Evolutionary conservation across 2,113 vertebrate genomes (phyloP), one percentile per base, ranked within the genome.

Genomic region (Ctenomys sociabilis): DNA sequence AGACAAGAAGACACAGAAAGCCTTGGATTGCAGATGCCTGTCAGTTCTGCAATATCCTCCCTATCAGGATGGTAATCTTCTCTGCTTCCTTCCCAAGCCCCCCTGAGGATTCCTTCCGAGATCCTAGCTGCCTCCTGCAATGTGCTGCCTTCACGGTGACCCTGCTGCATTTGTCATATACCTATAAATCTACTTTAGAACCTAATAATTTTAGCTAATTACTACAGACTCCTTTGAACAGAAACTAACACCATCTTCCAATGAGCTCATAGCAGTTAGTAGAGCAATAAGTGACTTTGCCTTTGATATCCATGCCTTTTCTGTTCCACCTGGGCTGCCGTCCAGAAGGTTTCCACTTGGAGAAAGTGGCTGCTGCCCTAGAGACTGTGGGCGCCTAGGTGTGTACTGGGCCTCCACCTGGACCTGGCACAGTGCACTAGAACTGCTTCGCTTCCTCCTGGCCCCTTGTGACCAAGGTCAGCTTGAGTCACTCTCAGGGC

Each of bases 121-220:
- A 21, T 28, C 21, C 80, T 68, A 1, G 11, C 40, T 28, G 0
- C 59, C 54, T 75, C 63, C 57, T 70, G 26, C 30, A 81, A 66
- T 66, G 1, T 24, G 12, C 13, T 68, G n/a, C 49, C 75, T 94
- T 96, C 66, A 52, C n/a, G 81, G 82, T 59, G 93, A n/a, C 72
- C 37, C 78, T 64, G 24, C 54, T 61, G 93, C n/a, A 8, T 28
- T 49, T 95, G 43, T 78, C 54, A 94, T 26, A 28, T 63, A 57
- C 35, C n/a, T 91, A 0, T 78, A 81, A 80, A 80, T 93, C 59
- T 66, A 37, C 40, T 91, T 94, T 77, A 96, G 32, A 93, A 54
- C 22, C 61, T 88, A 13, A 26, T 75, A 80, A 75, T 84, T 77
- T 87, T 91, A 73, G 45, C 78, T 84, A 87, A 81, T 85, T 75